Evolutionary conservation across 2,113 vertebrate species (phyloP).

Genomic region (Melanerpes aurifrons): DNA sequence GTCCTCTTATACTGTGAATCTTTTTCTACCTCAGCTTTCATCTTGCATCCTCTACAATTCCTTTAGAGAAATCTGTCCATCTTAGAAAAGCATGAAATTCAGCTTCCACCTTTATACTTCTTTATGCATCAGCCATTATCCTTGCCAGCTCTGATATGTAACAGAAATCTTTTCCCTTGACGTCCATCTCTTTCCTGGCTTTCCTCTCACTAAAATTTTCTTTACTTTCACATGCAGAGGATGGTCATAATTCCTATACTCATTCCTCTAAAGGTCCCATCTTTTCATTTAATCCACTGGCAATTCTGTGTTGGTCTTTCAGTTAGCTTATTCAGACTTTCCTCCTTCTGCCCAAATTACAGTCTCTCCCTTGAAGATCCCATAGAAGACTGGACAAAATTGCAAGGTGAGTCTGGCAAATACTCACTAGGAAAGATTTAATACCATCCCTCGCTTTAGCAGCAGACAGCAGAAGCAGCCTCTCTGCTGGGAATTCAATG

Average conservation of each 20-base stretch:
- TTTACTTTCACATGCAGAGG: not conserved
- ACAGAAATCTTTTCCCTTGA: not conserved
- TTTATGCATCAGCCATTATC: not conserved
- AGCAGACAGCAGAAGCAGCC: not conserved
- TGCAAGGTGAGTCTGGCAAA: not conserved
- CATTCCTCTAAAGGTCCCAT: not conserved
- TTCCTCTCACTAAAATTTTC: not conserved
- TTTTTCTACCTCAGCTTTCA: not conserved
- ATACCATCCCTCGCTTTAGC: not conserved
- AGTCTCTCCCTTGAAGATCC: not conserved
- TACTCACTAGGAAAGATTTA: not conserved
- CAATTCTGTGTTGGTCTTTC: not conserved
- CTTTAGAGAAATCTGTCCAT: not conserved
- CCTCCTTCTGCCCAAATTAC: not conserved
- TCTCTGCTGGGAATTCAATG: not conserved
- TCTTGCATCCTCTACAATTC: not conserved
- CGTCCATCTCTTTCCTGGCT: not conserved
- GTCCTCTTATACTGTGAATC: not conserved
- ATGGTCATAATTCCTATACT: not conserved
- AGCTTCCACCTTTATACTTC: not conserved
- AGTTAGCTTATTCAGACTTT: not conserved
- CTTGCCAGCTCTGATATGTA: not conserved
- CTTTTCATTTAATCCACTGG: not conserved
- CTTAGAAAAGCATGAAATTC: not conserved
- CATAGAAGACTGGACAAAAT: not conserved